Evolutionary conservation across 2,797 vertebrate genomes (phyloP).

Genomic region (Rhinatrema bivittatum): DNA sequence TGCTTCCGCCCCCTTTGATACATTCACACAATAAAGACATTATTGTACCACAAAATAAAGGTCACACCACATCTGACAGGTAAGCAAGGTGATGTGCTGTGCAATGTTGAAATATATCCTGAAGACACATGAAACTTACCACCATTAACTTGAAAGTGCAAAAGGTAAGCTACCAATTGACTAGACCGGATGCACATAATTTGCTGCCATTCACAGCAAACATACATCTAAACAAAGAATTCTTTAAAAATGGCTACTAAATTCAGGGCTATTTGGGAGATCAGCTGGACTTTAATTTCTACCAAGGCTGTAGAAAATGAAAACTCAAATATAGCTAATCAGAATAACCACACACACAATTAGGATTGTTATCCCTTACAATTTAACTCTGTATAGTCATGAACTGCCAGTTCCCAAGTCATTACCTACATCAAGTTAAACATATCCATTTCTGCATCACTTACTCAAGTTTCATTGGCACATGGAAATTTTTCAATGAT

Average conservation of each 20-base stretch:
- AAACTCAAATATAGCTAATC: too few species aligned
- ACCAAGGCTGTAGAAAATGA: too few species aligned
- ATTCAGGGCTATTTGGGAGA: too few species aligned
- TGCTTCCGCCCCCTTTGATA: slow-evolving; percentile 19
- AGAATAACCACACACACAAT: slow-evolving; percentile 9
- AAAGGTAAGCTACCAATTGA: too few species aligned
- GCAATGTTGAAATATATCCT: slow-evolving; percentile 20
- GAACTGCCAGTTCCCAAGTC: slow-evolving; percentile 8
- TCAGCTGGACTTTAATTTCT: too few species aligned
- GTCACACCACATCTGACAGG: slow-evolving; percentile 26
- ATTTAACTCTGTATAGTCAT: slow-evolving; percentile 28
- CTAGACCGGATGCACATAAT: too few species aligned
- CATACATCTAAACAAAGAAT: slow-evolving; percentile 19
- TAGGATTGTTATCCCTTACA: slow-evolving; percentile 11
- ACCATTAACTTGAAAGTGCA: too few species aligned
- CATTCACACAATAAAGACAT: slow-evolving; percentile 27
- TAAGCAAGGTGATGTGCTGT: slow-evolving; percentile 19
- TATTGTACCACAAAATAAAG: slow-evolving; percentile 7
- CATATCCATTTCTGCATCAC: slow-evolving; percentile 20
- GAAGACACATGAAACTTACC: slow-evolving; percentile 35
- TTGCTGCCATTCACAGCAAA: too few species aligned
- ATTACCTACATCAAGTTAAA: slow-evolving; percentile 16
- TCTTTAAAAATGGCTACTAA: too few species aligned
- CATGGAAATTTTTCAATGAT: slow-evolving; percentile 17
- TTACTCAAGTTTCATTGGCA: slow-evolving; percentile 20